Evolutionary conservation across 2,888 invertebrate species (phyloP).

Genomic region (Platycheirus rosarum): DNA sequence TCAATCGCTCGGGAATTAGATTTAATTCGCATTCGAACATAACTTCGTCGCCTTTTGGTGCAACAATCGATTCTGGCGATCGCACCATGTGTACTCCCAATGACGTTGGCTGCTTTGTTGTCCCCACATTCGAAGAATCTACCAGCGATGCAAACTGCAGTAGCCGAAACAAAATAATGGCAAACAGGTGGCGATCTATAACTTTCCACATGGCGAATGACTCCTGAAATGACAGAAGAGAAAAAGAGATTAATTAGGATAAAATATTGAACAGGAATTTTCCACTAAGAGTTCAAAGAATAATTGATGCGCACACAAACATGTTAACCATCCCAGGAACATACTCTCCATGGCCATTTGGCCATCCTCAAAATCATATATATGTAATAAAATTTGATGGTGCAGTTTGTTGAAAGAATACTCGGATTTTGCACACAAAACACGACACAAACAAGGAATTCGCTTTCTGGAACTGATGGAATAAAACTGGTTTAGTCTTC

Average conservation of each 20-base stretch:
- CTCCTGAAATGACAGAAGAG: conserved; percentile 42
- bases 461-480: conserved; percentile 21
- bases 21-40: conserved; percentile 92
- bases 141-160: conserved; percentile 32
- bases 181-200: conserved; percentile 48
- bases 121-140: conserved; percentile 44
- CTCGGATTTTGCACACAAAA: conserved; percentile 35
- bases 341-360: conserved; percentile 23
- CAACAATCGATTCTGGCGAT: conserved; percentile 90
- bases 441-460: conserved; percentile 38
- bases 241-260: conserved; percentile 29
- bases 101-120: conserved; percentile 75
- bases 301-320: conserved; percentile 42
- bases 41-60: conserved; percentile 91
- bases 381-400: conserved; percentile 49
- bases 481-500: conserved; percentile 37
- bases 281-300: conserved; percentile 18
- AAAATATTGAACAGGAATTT: conserved; percentile 27
- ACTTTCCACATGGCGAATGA: conserved; percentile 36
- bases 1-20: conserved; percentile 89
- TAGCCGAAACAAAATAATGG: conserved; percentile 37
- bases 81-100: conserved; percentile 88
- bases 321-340: conserved; percentile 6
- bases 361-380: conserved; percentile 32
- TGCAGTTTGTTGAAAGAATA: conserved; percentile 30